Conservation (phyloP, 2,797 vertebrate genomes). For the Taeniopygia guttata region DNA sequence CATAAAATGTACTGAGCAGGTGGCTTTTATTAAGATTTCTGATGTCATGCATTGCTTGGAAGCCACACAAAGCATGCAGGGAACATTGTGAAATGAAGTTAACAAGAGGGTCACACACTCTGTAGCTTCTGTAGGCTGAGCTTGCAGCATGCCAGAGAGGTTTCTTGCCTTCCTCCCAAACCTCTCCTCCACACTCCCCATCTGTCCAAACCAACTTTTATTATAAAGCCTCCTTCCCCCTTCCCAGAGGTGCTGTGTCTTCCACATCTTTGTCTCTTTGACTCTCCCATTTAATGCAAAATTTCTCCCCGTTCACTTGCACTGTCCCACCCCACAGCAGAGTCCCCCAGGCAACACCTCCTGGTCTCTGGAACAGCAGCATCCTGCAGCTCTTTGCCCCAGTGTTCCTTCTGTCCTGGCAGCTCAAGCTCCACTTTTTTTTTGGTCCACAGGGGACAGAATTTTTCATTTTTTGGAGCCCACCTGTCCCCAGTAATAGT, state of each 20-base stretch:
- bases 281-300: neutral
- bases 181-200: neutral
- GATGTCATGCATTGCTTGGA: constrained; percentile 54
- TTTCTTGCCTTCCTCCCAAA: neutral
- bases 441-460: neutral
- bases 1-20: constrained; percentile 22
- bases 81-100: constrained; percentile 62
- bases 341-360: neutral
- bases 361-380: neutral
- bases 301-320: neutral
- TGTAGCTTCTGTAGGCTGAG: constrained; percentile 52
- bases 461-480: neutral
- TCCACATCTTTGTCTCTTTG: neutral
- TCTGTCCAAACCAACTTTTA: neutral
- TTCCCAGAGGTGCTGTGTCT: neutral
- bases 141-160: neutral
- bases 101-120: constrained; percentile 45
- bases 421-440: neutral
- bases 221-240: neutral
- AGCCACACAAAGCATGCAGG: constrained; percentile 44
- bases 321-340: neutral
- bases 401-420: neutral
- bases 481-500: neutral
- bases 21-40: constrained; percentile 61
- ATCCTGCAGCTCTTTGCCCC: neutral